Conservation (phyloP, 2,797 vertebrate species). For the Esox masquinongy region DNA sequence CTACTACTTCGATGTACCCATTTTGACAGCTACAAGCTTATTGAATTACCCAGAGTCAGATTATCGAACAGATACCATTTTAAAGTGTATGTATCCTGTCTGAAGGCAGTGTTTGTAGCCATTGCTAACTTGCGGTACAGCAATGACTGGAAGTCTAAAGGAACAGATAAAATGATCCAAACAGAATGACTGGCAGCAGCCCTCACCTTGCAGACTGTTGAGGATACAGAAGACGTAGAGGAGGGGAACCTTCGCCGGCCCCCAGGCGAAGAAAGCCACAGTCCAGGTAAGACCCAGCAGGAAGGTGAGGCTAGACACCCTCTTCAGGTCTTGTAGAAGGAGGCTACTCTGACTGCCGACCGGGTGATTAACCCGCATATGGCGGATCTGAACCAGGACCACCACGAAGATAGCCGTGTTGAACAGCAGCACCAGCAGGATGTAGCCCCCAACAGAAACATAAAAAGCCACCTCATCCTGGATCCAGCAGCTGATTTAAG, state of each 20-base stretch:
- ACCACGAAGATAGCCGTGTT: slow-evolving; percentile 84
- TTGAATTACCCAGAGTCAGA: background rate
- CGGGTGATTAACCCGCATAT: slow-evolving; percentile 74
- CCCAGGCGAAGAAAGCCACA: slow-evolving; percentile 84
- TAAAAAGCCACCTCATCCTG: slow-evolving; percentile 80
- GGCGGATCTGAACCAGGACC: slow-evolving; percentile 84
- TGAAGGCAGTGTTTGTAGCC: background rate
- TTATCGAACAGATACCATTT: background rate
- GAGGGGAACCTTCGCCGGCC: slow-evolving; percentile 73
- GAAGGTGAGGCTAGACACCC: slow-evolving; percentile 81
- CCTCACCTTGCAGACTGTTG: slow-evolving; percentile 87
- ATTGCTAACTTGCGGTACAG: background rate
- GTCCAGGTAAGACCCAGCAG: slow-evolving; percentile 89
- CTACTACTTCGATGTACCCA: background rate
- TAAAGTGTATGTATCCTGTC: background rate
- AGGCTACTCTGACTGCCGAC: slow-evolving; percentile 65
- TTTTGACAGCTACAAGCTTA: background rate
- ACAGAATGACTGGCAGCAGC: background rate
- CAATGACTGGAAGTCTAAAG: background rate
- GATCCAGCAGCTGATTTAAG: slow-evolving; percentile 84
- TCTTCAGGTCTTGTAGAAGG: slow-evolving; percentile 81
- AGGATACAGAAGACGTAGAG: slow-evolving; percentile 86
- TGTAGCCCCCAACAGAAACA: slow-evolving; percentile 82
- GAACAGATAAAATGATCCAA: background rate
- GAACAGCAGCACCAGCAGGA: slow-evolving; percentile 78